Conservation (phyloP, 2,888 invertebrate species). For the Drosophila picticornis region DNA sequence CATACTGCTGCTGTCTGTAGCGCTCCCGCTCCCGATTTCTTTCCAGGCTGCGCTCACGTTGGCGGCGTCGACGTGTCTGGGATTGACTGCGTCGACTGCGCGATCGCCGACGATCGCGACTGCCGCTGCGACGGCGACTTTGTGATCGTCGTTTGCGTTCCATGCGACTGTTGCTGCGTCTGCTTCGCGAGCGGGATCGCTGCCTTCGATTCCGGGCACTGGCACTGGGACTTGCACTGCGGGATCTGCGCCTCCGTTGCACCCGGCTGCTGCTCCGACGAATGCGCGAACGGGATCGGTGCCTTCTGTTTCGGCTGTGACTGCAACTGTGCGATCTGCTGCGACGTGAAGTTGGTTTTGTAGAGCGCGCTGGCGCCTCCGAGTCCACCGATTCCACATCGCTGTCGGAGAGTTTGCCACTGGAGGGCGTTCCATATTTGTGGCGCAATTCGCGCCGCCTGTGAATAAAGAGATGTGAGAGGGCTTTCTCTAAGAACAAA, state of each 20-base stretch:
- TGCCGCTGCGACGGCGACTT: constrained; percentile 68
- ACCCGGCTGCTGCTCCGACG: constrained; percentile 61
- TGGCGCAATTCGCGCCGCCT: constrained; percentile 95
- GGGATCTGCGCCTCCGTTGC: constrained; percentile 56
- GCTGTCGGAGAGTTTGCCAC: constrained; percentile 80
- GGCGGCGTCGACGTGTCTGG: constrained; percentile 65
- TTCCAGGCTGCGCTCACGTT: constrained; percentile 69
- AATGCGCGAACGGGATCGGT: constrained; percentile 39
- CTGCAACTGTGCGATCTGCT: constrained; percentile 70
- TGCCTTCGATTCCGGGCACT: constrained; percentile 47
- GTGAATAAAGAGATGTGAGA: constrained; percentile 81
- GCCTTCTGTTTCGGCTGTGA: constrained; percentile 58
- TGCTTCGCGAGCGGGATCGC: constrained; percentile 58
- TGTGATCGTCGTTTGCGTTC: constrained; percentile 67
- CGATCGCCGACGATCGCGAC: constrained; percentile 74
- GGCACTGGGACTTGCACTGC: constrained; percentile 52
- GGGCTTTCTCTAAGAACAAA: constrained; percentile 45
- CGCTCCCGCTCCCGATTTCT: constrained; percentile 69
- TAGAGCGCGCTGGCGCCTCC: constrained; percentile 27
- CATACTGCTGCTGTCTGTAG: constrained; percentile 64
- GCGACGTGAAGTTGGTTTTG: constrained; percentile 47
- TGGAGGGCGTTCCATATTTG: constrained; percentile 86
- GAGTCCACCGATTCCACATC: constrained; percentile 71
- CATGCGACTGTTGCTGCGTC: constrained; percentile 62
- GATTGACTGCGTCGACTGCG: constrained; percentile 82